These are phyloP conservation scores for Calliopsis andreniformis DNA, from an alignment of 1,140 invertebrate genomes.

Conservation along the genomic window DNA sequence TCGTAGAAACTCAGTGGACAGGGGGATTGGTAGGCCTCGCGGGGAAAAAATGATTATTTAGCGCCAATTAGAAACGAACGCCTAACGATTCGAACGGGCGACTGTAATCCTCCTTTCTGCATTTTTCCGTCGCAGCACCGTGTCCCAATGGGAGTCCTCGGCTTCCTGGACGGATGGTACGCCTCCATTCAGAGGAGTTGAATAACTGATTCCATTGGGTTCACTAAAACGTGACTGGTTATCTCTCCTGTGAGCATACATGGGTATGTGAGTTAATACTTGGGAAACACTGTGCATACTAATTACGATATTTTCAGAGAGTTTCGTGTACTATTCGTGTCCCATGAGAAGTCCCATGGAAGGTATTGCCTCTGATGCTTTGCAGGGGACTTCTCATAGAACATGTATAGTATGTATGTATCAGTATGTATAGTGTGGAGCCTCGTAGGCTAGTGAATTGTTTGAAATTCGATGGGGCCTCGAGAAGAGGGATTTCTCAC, in stretches of 20 bases:
- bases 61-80: conserved; percentile 70
- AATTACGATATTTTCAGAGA: neutral
- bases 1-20: conserved; percentile 58
- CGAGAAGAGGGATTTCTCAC: neutral
- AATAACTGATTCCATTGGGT: conserved; percentile 14
- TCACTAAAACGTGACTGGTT: conserved; percentile 24
- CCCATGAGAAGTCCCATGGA: too few relatives aligned
- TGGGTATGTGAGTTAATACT: neutral
- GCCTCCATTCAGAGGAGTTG: conserved; percentile 1
- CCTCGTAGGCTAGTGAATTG: too few relatives aligned
- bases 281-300: conserved; percentile 1
- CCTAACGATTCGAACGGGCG: conserved; percentile 45
- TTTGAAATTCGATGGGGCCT: too few relatives aligned
- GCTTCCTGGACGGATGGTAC: conserved; percentile 26
- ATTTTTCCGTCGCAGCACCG: neutral
- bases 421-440: too few relatives aligned
- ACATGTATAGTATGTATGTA: too few relatives aligned
- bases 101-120: conserved; percentile 27
- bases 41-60: conserved; percentile 73
- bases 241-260: neutral
- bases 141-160: conserved; percentile 14
- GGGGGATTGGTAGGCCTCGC: conserved; percentile 25
- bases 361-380: too few relatives aligned
- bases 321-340: neutral
- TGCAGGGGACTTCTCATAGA: too few relatives aligned